Evolutionary conservation across 1,140 invertebrate genomes (phyloP).

Genomic region (Heliconius congener): DNA sequence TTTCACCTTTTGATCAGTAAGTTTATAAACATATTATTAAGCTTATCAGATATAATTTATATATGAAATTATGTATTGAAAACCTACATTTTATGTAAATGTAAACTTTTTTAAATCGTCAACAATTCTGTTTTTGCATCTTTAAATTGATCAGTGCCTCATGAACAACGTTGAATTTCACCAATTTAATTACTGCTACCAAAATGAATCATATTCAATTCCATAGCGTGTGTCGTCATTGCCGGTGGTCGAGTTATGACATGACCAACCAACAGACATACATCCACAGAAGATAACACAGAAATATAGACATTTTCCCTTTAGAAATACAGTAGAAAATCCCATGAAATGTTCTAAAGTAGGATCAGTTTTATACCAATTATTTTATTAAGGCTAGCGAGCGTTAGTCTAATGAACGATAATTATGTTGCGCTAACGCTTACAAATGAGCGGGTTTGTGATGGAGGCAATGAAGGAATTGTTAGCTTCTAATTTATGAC

Average conservation of each 20-base stretch:
- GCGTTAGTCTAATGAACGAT: constrained; percentile 62
- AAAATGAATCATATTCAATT: constrained; percentile 47
- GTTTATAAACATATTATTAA: constrained; percentile 33
- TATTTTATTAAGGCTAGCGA: constrained; percentile 67
- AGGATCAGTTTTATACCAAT: constrained; percentile 53
- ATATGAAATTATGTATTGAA: too few species aligned
- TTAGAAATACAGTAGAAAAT: not conserved
- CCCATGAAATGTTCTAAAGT: constrained; percentile 3
- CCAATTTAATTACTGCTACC: constrained; percentile 43
- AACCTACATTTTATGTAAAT: too few species aligned
- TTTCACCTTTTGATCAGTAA: constrained; percentile 78
- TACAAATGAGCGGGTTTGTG: constrained; percentile 48
- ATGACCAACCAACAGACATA: constrained; percentile 11
- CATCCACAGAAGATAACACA: not conserved
- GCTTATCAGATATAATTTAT: too few species aligned
- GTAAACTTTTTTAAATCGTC: not conserved
- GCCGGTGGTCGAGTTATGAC: constrained; percentile 39
- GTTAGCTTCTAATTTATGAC: constrained; percentile 39
- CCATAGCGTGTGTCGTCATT: constrained; percentile 36
- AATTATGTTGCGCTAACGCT: constrained; percentile 64
- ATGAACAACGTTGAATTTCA: constrained; percentile 3
- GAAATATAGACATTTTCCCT: constrained; percentile 11
- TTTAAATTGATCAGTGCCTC: not conserved
- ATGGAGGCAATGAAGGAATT: constrained; percentile 36
- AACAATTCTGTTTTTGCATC: not conserved